Conservation (phyloP, 2,797 vertebrate species). For the Anomalospiza imberbis region DNA sequence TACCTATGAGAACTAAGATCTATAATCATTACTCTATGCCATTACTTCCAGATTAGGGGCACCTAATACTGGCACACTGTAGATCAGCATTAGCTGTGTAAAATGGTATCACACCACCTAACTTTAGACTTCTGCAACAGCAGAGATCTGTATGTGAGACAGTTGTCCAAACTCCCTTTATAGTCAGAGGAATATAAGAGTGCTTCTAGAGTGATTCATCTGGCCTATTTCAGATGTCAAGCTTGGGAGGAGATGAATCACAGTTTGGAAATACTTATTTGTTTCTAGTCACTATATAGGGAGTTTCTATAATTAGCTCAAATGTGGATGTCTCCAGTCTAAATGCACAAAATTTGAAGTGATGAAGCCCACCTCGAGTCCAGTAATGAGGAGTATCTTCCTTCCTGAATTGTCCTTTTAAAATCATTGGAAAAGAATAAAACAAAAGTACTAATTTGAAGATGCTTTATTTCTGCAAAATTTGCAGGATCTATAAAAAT, state of each 20-base stretch:
- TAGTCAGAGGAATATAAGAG: neutral
- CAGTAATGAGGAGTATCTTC: neutral
- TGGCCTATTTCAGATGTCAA: neutral
- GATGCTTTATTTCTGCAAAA: neutral
- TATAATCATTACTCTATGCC: neutral
- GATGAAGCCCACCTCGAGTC: neutral
- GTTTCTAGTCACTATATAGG: neutral
- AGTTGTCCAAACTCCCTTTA: neutral
- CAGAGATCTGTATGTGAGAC: neutral
- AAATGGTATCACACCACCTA: neutral
- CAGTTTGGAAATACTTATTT: neutral
- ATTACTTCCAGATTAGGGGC: neutral
- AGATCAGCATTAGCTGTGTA: neutral
- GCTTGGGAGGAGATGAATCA: slow-evolving; percentile 38
- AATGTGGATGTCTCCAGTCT: neutral
- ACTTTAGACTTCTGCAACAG: neutral
- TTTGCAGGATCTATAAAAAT: neutral
- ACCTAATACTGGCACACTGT: neutral
- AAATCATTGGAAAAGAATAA: neutral
- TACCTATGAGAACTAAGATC: neutral
- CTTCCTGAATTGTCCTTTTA: neutral
- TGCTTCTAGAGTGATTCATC: neutral
- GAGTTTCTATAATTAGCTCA: slow-evolving; percentile 1
- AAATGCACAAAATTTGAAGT: neutral
- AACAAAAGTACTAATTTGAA: neutral